Conservation (phyloP, 2,113 vertebrate species). For the Excalfactoria chinensis region DNA sequence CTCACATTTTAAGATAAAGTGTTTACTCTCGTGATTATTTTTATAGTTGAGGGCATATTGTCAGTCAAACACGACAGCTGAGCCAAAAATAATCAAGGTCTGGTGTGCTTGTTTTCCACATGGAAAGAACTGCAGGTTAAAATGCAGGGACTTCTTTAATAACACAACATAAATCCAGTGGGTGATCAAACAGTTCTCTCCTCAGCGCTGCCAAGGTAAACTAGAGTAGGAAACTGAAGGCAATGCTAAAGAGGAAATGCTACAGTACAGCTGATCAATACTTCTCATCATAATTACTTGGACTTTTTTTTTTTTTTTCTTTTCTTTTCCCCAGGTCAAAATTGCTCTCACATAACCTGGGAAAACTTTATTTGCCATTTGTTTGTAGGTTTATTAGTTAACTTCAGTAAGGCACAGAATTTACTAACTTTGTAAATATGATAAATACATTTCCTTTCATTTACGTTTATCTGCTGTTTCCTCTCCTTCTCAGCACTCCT, state of each 20-base stretch:
- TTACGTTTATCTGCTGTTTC: neutral
- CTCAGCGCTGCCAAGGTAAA: fast-evolving
- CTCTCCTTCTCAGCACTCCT: neutral
- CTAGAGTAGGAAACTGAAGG: neutral
- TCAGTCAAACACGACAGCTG: neutral
- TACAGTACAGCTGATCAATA: neutral
- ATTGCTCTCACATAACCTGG: neutral
- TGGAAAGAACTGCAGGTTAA: fast-evolving
- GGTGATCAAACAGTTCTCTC: neutral
- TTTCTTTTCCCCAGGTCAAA: neutral
- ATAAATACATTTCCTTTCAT: neutral
- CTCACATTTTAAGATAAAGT: neutral
- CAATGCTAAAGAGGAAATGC: neutral
- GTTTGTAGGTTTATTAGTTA: neutral
- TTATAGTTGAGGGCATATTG: neutral
- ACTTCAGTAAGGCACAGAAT: neutral
- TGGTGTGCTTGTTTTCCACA: fast-evolving
- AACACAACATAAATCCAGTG: neutral
- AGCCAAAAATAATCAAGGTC: too few species aligned
- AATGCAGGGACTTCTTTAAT: neutral
- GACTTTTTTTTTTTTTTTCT: neutral
- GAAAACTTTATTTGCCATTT: neutral
- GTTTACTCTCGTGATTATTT: neutral
- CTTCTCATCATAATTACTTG: neutral
- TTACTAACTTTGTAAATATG: neutral